phyloP scores from a whole-genome alignment of 2,888 invertebrate genomes.

The Idaea straminata region DNA sequence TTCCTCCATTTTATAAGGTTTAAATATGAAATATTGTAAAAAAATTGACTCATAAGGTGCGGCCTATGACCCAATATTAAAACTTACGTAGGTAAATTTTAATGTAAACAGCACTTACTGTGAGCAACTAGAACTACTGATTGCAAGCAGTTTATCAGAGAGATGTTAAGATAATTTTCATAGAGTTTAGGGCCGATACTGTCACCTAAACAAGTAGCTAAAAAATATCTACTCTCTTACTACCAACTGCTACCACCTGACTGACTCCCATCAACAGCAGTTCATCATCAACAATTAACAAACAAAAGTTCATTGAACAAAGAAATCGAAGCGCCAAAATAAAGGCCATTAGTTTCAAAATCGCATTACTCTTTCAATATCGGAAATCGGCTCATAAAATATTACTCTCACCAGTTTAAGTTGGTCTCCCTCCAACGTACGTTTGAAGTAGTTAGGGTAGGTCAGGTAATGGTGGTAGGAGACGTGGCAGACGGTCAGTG shows the following conservation, averaged over 20 bases:
- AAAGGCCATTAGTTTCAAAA: slow-evolving; percentile 58
- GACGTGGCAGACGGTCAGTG: slow-evolving; percentile 62
- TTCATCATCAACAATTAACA: not conserved
- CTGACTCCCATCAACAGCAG: not conserved
- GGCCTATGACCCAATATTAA: too few species aligned
- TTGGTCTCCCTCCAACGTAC: slow-evolving; percentile 35
- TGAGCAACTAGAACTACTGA: too few species aligned
- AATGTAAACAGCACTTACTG: too few species aligned
- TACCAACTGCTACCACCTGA: not conserved
- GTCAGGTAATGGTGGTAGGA: slow-evolving; percentile 43
- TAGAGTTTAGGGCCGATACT: too few species aligned
- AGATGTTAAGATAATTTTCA: too few species aligned
- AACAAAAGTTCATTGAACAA: slow-evolving; percentile 7
- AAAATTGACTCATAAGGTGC: too few species aligned
- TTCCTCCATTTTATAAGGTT: too few species aligned
- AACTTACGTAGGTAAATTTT: too few species aligned
- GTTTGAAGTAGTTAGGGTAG: slow-evolving; percentile 22
- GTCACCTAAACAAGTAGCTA: too few species aligned
- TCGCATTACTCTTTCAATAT: slow-evolving; percentile 63
- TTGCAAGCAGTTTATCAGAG: too few species aligned
- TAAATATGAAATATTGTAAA: too few species aligned
- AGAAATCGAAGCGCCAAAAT: slow-evolving; percentile 17
- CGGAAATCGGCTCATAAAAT: slow-evolving; percentile 71
- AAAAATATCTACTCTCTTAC: too few species aligned
- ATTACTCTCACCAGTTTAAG: slow-evolving; percentile 48